Base-by-base conservation (phyloP, 2,113 vertebrate species). In the Todiramphus saurophagus region DNA sequence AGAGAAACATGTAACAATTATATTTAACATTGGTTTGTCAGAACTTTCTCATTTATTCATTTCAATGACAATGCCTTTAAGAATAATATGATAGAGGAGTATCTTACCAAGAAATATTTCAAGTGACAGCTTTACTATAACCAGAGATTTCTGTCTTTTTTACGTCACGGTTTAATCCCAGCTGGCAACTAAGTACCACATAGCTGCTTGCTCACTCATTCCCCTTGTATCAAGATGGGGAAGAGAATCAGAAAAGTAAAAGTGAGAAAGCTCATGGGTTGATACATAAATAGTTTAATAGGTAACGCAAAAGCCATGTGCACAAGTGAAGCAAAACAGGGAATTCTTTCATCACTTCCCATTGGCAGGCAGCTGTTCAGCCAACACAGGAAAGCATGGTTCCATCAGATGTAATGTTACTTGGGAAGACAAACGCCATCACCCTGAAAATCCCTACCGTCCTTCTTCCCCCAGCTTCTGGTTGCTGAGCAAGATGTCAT, bases 51-150 rank as follows among this genome's bases (percentile, higher is more conserved):
- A 16, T 66, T 55, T 72, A 48, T 58, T 82, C 30, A 74, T 55
- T 94, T 94, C 46, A 86, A 17, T 83, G 59, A 77, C 43, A 90
- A 60, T 73, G 78, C 27, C 82, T 94, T 84, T 77, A 93, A 91
- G 84, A 95, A 64, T 48, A 77, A 35, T 41, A 63, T 14, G 30
- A 30, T 31, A 82, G 51, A 86, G 44, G 43, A 88, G 18, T 75
- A 60, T 60, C 5, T 44, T 62, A 83, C 20, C 43, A 72, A 44
- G 56, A 72, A 96, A 51, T 75, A 68, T 2, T 78, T n/a, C 68
- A 84, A 81, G 62, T 58, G 62, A 84, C 35, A 78, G 35, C 33
- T 73, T 74, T 41, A 58, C 18, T 69, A 82, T 68, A 82, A 66
- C 28, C 25, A 79, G 51, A 18, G 3, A 70, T n/a, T 77, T 78